Percentiles rank a stretch among this genome's conserved stretches.
Evolutionary conservation across 2,888 invertebrate genomes (phyloP).

Genomic region (Sphecodes monilicornis): DNA sequence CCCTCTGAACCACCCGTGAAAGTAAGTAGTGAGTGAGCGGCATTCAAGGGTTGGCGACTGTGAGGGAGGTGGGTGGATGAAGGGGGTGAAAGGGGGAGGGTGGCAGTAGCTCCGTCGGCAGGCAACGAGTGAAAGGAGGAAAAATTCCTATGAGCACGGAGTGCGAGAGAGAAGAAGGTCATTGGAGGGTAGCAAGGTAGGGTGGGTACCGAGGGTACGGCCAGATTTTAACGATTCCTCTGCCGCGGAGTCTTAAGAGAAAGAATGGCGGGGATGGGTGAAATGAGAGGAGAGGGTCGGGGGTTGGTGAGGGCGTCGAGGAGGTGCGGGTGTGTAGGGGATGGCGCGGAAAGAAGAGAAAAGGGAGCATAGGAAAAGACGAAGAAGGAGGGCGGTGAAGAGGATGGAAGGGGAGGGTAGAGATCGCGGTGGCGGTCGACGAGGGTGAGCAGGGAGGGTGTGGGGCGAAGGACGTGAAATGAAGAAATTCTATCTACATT

Average conservation of each 20-base stretch:
- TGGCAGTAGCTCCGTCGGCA: constrained; percentile 69
- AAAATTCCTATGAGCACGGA: constrained; percentile 26
- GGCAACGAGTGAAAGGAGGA: constrained; percentile 55
- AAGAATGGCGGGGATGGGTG: constrained; percentile 83
- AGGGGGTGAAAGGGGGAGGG: constrained; percentile 78
- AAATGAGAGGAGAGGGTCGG: constrained; percentile 80
- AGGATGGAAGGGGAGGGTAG: constrained; percentile 80
- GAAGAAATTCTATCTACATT: constrained; percentile 88
- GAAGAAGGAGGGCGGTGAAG: constrained; percentile 61
- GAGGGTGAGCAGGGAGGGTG: constrained; percentile 74
- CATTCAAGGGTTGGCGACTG: constrained; percentile 83
- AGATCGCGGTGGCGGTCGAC: constrained; percentile 83
- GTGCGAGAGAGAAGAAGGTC: constrained; percentile 58
- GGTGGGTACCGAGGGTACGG: constrained; percentile 80
- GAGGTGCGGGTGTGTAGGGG: constrained; percentile 69
- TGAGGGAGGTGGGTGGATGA: constrained; percentile 82
- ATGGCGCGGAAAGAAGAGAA: constrained; percentile 74
- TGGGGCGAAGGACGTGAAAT: constrained; percentile 85
- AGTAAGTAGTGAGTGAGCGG: constrained; percentile 81
- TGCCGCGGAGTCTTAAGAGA: constrained; percentile 84
- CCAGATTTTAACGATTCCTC: constrained; percentile 85
- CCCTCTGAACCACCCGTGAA: constrained; percentile 72
- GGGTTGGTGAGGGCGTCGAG: constrained; percentile 71
- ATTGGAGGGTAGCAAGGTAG: constrained; percentile 69
- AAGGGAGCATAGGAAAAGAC: constrained; percentile 65